Percentiles rank a stretch among this genome's conserved stretches.
Evolutionary conservation across 2,797 vertebrate genomes (phyloP).

Genomic region (Pyrocephalus nanus): DNA sequence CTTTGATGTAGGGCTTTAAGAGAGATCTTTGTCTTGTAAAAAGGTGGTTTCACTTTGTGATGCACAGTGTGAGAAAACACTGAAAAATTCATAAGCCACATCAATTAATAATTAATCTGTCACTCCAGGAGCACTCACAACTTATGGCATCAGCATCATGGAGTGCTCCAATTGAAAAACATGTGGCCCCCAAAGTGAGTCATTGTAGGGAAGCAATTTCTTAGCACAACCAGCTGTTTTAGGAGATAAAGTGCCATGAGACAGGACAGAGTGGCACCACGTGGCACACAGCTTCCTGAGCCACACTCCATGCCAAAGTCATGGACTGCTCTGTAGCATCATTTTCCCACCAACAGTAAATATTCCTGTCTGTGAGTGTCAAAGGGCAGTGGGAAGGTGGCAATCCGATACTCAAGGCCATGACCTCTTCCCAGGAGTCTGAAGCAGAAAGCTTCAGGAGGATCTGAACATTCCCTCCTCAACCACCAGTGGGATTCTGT

Average conservation of each 20-base stretch:
- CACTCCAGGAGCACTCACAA: conserved; percentile 60
- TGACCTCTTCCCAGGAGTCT: fast-evolving
- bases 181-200: not conserved
- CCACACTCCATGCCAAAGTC: not conserved
- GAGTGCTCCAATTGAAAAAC: not conserved
- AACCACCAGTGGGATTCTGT: not conserved
- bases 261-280: not conserved
- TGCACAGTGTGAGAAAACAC: conserved; percentile 69
- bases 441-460: not conserved
- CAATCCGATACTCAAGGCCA: not conserved
- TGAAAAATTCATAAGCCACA: conserved; percentile 76
- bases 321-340: not conserved
- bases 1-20: conserved; percentile 63
- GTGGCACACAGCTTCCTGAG: not conserved
- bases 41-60: conserved; percentile 66
- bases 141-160: conserved; percentile 3
- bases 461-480: not conserved
- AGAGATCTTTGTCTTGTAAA: conserved; percentile 31
- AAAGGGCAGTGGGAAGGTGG: not conserved
- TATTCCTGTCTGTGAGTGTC: not conserved
- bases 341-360: not conserved
- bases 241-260: not conserved
- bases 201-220: conserved; percentile 17
- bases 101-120: conserved; percentile 84
- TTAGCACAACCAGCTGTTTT: conserved; percentile 5